Percentiles rank a stretch among this genome's conserved stretches.
phyloP scores from a whole-genome alignment of 1,140 invertebrate species.

The Streblospio benedicti region DNA sequence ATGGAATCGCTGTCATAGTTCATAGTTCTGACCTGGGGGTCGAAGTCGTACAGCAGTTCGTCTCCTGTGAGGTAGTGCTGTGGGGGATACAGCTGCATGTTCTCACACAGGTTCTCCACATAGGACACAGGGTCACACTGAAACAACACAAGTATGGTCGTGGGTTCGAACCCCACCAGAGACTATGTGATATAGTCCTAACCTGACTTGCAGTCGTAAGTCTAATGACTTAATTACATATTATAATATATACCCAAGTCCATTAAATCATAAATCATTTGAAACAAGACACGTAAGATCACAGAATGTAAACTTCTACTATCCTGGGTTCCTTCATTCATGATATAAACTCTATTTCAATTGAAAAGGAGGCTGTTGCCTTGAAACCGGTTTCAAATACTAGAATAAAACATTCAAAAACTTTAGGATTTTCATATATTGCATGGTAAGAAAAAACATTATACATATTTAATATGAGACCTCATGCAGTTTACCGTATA shows the following conservation, averaged over 20 bases:
- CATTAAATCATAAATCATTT: too few relatives aligned
- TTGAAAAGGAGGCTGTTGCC: background rate
- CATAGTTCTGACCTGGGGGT: slow-evolving; percentile 27
- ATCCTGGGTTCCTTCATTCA: slow-evolving; percentile 43
- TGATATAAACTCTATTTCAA: background rate
- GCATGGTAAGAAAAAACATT: background rate
- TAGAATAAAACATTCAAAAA: background rate
- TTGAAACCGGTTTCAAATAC: too few relatives aligned
- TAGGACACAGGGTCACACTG: slow-evolving; percentile 65
- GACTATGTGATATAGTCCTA: too few relatives aligned
- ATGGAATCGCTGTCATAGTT: too few relatives aligned
- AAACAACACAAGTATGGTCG: slow-evolving; percentile 19
- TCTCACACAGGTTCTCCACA: slow-evolving; percentile 66
- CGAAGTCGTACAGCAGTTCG: slow-evolving; percentile 26
- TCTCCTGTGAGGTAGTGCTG: slow-evolving; percentile 56
- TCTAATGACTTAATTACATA: too few relatives aligned
- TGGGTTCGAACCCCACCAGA: too few relatives aligned
- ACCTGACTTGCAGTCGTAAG: too few relatives aligned
- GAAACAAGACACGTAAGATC: slow-evolving; percentile 6
- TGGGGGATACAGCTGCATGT: slow-evolving; percentile 70
- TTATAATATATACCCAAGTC: too few relatives aligned
- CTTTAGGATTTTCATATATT: background rate
- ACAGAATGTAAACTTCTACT: background rate
- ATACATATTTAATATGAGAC: background rate
- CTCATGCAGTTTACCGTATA: slow-evolving; percentile 1